Conservation (phyloP, 2,113 vertebrate genomes). For the Nerophis ophidion region DNA sequence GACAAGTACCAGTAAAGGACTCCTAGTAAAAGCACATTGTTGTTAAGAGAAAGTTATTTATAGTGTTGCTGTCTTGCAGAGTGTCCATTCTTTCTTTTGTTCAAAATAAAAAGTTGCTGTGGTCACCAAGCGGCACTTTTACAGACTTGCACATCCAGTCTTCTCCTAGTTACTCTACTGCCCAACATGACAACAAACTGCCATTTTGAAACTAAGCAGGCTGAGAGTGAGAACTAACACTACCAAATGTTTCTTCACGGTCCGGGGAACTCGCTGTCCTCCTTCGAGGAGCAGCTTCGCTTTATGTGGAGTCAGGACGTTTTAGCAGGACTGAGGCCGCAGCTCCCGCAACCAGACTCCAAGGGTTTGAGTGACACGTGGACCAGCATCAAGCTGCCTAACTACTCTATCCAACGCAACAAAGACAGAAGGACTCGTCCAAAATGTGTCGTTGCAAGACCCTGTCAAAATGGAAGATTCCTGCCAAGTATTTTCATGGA, state of each 20-base stretch:
- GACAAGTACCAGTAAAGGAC: too few species aligned
- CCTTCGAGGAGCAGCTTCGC: slow-evolving; percentile 48
- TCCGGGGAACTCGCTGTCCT: background rate
- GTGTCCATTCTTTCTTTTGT: slow-evolving; percentile 23
- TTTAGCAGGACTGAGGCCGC: slow-evolving; percentile 32
- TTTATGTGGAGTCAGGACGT: slow-evolving; percentile 45
- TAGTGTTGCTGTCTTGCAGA: slow-evolving; percentile 5
- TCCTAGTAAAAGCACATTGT: too few species aligned
- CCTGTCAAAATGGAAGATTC: slow-evolving; percentile 1
- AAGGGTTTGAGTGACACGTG: slow-evolving; percentile 17
- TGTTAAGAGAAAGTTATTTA: background rate
- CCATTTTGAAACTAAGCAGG: too few species aligned
- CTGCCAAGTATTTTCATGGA: slow-evolving; percentile 19
- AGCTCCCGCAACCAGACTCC: slow-evolving; percentile 7
- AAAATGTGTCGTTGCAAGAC: background rate
- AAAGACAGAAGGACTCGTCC: slow-evolving; percentile 5
- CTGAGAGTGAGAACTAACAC: background rate
- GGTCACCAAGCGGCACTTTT: slow-evolving; percentile 56
- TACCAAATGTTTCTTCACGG: slow-evolving; percentile 36
- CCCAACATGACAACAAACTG: too few species aligned
- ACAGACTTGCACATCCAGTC: slow-evolving; percentile 17
- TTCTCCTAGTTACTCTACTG: background rate
- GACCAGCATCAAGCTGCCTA: slow-evolving; percentile 53
- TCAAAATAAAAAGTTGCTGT: slow-evolving; percentile 12
- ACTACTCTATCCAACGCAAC: slow-evolving; percentile 61